phyloP scores from a whole-genome alignment of 2,888 invertebrate genomes.

The Azorinus chamasolen region DNA sequence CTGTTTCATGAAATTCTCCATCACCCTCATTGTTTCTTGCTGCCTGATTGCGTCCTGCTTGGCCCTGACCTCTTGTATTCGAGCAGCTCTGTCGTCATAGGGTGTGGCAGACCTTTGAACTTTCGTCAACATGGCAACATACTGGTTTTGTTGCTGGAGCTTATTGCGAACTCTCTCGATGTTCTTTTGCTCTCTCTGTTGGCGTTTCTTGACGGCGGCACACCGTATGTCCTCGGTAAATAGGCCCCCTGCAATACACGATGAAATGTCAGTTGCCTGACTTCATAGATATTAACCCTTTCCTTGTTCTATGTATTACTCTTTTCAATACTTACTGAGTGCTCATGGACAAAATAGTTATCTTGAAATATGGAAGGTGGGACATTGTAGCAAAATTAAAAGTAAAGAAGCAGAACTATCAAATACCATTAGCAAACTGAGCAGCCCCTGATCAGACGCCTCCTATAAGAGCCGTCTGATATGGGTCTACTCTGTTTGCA shows the following conservation, averaged over 20 bases:
- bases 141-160: slow-evolving; percentile 15
- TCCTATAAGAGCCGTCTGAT: too few relatives aligned
- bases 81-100: slow-evolving; percentile 9
- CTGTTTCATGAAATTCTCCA: slow-evolving; percentile 29
- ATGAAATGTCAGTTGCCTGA: too few relatives aligned
- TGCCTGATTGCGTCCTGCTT: slow-evolving; percentile 27
- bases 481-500: too few relatives aligned
- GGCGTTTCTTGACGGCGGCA: slow-evolving; percentile 4
- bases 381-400: too few relatives aligned
- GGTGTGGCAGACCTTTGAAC: neutral
- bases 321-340: too few relatives aligned
- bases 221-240: slow-evolving; percentile 20
- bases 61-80: slow-evolving; percentile 20
- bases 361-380: too few relatives aligned
- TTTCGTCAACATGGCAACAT: neutral
- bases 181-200: slow-evolving; percentile 14
- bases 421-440: too few relatives aligned
- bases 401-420: too few relatives aligned
- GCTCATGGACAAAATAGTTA: too few relatives aligned
- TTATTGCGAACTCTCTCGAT: slow-evolving; percentile 9
- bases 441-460: too few relatives aligned
- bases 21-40: slow-evolving; percentile 11
- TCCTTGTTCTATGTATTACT: too few relatives aligned
- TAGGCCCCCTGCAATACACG: slow-evolving; percentile 4
- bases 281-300: too few relatives aligned